Evolutionary conservation across 2,888 invertebrate species (phyloP), one percentile per base, ranked within the genome.

Genomic region (Drosophila greeni): DNA sequence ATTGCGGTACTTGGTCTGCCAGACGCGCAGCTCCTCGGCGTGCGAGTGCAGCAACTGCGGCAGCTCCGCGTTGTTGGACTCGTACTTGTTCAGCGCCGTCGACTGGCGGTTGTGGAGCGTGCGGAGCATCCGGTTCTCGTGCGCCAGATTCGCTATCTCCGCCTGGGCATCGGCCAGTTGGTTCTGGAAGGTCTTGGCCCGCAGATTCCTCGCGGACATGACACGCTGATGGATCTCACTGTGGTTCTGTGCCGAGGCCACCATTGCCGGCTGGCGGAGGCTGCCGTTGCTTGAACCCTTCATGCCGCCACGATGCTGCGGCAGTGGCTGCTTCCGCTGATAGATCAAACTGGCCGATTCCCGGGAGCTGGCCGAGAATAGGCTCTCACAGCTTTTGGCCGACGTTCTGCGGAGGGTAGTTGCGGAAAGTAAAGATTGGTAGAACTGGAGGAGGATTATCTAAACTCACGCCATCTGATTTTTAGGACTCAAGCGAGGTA

Each of bases 51-150:
- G 89, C 3, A 88, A 59, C 83, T 93, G 92, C 0, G 95, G 95
- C 51, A 95, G 87, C 85, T 95, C 95, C 0, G 95, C 95, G 82
- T 93, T 93, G 2, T 93, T 92, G 31, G 93, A 94, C 88, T 95
- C 95, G 85, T 90, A 92, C 90, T 93, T 93, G 74, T 92, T 92
- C 52, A 95, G 87, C 0, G 95, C 95, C 62, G 92, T 92, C 81
- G 95, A 95, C 81, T 95, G 95, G 51, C 95, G 91, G 85, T 94
- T 95, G 87, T 95, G 95, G 37, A 95, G 88, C 5, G 93, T 94
- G 75, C 93, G 92, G 31, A 95, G 86, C 37, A 94, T 90, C 74
- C 93, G 92, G 85, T 95, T 95, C 87, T 95, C 95, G 84, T 93
- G 91, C 2, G 91, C 89, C 40, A 93, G 85, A 86, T 93, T 93